Conservation (phyloP, 2,113 vertebrate genomes). For the Pteruthius melanotis region DNA sequence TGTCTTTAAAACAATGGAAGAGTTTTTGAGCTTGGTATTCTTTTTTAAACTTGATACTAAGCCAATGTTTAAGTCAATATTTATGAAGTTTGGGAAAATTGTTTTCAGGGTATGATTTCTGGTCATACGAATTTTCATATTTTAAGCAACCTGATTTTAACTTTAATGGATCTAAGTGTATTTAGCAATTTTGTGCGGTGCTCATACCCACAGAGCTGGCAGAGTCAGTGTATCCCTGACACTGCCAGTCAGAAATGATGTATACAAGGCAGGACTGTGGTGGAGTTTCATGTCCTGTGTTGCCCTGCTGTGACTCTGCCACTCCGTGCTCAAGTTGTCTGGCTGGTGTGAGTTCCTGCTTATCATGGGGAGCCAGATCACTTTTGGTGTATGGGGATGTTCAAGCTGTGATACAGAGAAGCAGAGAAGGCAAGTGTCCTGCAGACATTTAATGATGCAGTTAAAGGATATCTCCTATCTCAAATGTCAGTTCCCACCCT, state of each 20-base stretch:
- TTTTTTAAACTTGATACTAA: background rate
- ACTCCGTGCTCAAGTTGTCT: rapidly evolving
- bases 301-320: rapidly evolving
- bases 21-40: background rate
- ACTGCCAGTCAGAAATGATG: background rate
- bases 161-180: background rate
- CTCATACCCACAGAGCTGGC: too few species aligned
- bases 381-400: background rate
- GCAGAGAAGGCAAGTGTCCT: background rate
- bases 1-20: background rate
- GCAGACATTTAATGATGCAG: background rate
- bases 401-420: background rate
- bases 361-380: background rate
- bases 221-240: too few species aligned
- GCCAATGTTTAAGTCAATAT: background rate
- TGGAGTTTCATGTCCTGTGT: rapidly evolving
- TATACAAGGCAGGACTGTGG: background rate
- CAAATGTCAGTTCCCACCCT: background rate
- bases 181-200: background rate
- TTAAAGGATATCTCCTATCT: background rate
- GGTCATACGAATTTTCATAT: background rate
- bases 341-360: background rate
- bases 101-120: background rate
- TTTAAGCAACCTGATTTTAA: background rate
- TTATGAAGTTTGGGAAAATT: background rate